Percentiles rank a stretch among this genome's conserved stretches.
These are phyloP conservation scores for Neoaliturus tenellus DNA, from an alignment of 2,888 invertebrate species.

Conservation along the genomic window DNA sequence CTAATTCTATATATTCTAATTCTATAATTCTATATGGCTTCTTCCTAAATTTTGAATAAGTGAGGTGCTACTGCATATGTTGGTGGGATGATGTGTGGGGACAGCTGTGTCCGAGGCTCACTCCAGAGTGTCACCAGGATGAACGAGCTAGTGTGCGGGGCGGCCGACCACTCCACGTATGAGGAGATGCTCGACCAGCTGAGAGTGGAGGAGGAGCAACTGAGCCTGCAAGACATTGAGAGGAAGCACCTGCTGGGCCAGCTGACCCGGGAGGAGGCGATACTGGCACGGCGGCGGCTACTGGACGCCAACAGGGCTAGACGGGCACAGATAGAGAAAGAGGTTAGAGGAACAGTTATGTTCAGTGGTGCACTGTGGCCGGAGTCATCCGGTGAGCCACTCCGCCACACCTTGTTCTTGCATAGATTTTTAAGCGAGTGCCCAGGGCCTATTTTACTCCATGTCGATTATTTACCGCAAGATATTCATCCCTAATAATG, in stretches of 20 bases:
- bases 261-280: conserved; percentile 55
- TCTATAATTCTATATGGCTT: neutral
- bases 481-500: no score
- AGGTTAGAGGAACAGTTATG: conserved; percentile 23
- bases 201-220: conserved; percentile 35
- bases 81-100: neutral
- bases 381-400: no score
- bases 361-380: no score
- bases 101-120: neutral
- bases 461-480: no score
- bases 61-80: no score
- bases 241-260: conserved; percentile 54
- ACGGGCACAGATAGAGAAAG: conserved; percentile 48
- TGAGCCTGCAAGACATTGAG: conserved; percentile 47
- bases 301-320: conserved; percentile 28
- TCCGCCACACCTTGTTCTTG: no score
- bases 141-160: conserved; percentile 47
- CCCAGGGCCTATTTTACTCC: no score
- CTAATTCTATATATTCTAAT: neutral
- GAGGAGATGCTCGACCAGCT: conserved; percentile 42
- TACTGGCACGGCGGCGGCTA: conserved; percentile 38
- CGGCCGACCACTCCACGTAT: conserved; percentile 25
- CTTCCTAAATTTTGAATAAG: neutral
- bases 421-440: no score
- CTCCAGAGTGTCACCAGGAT: conserved; percentile 23